phyloP scores from a whole-genome alignment of 2,797 vertebrate genomes.

The Onychomys leucogaster region DNA sequence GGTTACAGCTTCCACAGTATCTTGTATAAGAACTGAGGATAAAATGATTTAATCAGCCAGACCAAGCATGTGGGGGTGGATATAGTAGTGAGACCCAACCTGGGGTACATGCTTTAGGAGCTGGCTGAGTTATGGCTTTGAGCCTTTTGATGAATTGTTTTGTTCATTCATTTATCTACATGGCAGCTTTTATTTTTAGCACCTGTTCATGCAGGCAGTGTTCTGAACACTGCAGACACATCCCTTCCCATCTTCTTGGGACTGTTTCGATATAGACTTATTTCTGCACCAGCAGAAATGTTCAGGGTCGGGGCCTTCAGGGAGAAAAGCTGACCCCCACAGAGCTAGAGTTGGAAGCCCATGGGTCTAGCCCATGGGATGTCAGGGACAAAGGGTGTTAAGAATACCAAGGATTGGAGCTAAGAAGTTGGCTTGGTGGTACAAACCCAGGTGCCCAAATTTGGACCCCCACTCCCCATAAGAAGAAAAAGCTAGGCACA shows the following conservation, averaged over 20 bases:
- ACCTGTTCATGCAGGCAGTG: background rate
- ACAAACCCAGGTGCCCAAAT: background rate
- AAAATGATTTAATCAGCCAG: background rate
- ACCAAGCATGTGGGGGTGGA: background rate
- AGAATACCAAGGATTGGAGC: background rate
- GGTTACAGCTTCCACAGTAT: background rate
- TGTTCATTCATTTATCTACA: background rate
- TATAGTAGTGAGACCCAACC: background rate
- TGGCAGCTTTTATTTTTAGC: background rate
- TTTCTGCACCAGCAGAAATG: background rate
- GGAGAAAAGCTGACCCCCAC: background rate
- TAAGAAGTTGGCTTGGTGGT: background rate
- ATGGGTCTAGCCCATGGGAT: accelerated
- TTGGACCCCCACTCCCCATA: background rate
- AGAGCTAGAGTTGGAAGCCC: background rate
- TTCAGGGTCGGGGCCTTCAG: too few species aligned
- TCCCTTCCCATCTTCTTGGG: background rate
- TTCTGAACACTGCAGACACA: background rate
- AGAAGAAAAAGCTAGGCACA: background rate
- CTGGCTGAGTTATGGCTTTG: background rate
- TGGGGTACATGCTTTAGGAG: background rate
- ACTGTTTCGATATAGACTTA: background rate
- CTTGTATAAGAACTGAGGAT: background rate
- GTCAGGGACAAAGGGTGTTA: accelerated
- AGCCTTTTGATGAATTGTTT: background rate